Evolutionary conservation across 2,888 invertebrate genomes (phyloP).

Genomic region (Ochropleura plecta): DNA sequence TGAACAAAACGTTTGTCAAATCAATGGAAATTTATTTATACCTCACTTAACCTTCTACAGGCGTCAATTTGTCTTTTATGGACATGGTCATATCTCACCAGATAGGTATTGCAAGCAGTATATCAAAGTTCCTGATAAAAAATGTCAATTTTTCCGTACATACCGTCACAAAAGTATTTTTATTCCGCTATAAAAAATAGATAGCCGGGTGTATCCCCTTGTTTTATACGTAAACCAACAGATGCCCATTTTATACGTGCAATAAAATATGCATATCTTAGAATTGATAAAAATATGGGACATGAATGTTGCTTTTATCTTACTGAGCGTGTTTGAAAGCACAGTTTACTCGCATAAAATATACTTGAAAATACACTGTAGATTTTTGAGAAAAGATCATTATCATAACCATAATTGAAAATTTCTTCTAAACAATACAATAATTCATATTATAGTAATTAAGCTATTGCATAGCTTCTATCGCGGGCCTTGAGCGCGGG

Average conservation of each 20-base stretch:
- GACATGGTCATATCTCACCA: slow-evolving; percentile 1
- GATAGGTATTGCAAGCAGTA: slow-evolving; percentile 13
- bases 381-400: not conserved
- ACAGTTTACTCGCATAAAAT: slow-evolving; percentile 1
- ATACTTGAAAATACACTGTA: not conserved
- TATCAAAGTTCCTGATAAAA: slow-evolving; percentile 46
- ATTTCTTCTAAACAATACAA: too few relatives aligned
- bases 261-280: slow-evolving; percentile 65
- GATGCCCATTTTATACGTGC: slow-evolving; percentile 61
- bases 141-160: slow-evolving; percentile 22
- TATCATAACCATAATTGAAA: too few relatives aligned
- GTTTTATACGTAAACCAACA: slow-evolving; percentile 59
- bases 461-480: too few relatives aligned
- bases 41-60: not conserved
- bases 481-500: too few relatives aligned
- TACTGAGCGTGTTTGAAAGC: not conserved
- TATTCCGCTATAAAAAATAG: slow-evolving; percentile 61
- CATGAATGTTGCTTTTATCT: slow-evolving; percentile 35
- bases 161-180: slow-evolving; percentile 51
- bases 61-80: slow-evolving; percentile 21
- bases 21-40: not conserved
- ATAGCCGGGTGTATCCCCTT: slow-evolving; percentile 47
- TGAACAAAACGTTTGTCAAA: not conserved
- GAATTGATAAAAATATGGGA: slow-evolving; percentile 57
- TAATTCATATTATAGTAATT: too few relatives aligned